Evolutionary conservation across 2,888 invertebrate genomes (phyloP).

Genomic region (Lagria hirta): DNA sequence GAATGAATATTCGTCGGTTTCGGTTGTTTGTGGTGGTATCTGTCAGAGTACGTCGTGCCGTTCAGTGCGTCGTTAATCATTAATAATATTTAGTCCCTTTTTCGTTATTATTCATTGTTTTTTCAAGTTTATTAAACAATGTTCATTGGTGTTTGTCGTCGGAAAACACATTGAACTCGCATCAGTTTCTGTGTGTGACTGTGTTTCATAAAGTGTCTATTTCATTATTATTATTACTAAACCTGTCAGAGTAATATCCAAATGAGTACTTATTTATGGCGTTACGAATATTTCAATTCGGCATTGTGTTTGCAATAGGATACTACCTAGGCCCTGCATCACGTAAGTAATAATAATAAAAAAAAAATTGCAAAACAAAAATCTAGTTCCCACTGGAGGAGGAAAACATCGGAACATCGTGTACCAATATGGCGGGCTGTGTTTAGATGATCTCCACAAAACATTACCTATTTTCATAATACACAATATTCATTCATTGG

Average conservation of each 20-base stretch:
- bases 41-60: too few relatives aligned
- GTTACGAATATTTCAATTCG: conserved; percentile 74
- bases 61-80: too few relatives aligned
- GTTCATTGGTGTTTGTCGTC: conserved; percentile 56
- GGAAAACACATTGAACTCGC: conserved; percentile 34
- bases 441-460: conserved; percentile 35
- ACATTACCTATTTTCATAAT: too few relatives aligned
- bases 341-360: conserved; percentile 39
- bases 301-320: conserved; percentile 63
- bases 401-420: conserved; percentile 34
- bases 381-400: conserved; percentile 13
- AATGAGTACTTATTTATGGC: conserved; percentile 77
- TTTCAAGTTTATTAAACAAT: conserved; percentile 44
- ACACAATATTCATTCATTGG: too few relatives aligned
- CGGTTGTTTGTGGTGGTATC: too few relatives aligned
- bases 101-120: too few relatives aligned
- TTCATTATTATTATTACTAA: conserved; percentile 50
- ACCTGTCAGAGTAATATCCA: too few relatives aligned
- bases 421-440: conserved; percentile 45
- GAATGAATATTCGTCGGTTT: too few relatives aligned
- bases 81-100: too few relatives aligned
- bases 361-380: too few relatives aligned
- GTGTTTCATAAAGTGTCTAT: conserved; percentile 43
- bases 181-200: conserved; percentile 37
- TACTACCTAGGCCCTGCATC: conserved; percentile 43